Base-by-base conservation (phyloP, 2,888 invertebrate genomes). In the Seira ritae region DNA sequence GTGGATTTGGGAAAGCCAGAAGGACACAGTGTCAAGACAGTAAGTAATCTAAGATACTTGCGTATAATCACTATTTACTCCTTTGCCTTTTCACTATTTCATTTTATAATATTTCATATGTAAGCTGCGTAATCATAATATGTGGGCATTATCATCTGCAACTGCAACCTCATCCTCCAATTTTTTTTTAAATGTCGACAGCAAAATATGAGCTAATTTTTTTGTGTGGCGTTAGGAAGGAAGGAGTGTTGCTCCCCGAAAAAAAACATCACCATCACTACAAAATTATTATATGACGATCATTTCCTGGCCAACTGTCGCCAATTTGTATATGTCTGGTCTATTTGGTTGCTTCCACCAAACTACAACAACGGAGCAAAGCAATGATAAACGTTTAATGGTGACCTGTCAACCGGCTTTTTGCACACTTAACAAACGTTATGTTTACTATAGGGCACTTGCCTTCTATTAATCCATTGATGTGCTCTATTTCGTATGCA, bases 401-500 rank as follows among this genome's bases (percentile, higher is more conserved):
- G 24, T 74, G 75, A 80, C 75, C 80, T 80, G 80, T 80, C 80
- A 80, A 70, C 80, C 75, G 80, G 80, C 80, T 74, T 80, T 80
- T 80, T 80, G 73, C 70, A 74, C 74, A 74, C 71, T 42, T 69
- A 60, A 46, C 65, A 46, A 10, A 68, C 23, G 22, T 46, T 46
- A 69, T 73, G 73, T 55, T 67, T 80, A 42, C 31, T 62, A 69
- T 74, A 23, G 55, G 68, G 80, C 74, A 69, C 62, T 80, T 75
- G 70, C 46, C 75, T 78, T 22, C 6, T 67, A 46, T 8, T 42
- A 42, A 42, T 42, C 42, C 42, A 42, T 42, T 42, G 42, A 42
- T 42, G 42, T 42, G 42, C 42, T 42, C 42, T 42, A 42, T 42
- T 42, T 42, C 42, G 12, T 6, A 8, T 42, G 42, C 42, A 42